Percentiles rank a stretch among this genome's conserved stretches.
phyloP scores from a whole-genome alignment of 1,140 invertebrate genomes.

The Drosophila teissieri region DNA sequence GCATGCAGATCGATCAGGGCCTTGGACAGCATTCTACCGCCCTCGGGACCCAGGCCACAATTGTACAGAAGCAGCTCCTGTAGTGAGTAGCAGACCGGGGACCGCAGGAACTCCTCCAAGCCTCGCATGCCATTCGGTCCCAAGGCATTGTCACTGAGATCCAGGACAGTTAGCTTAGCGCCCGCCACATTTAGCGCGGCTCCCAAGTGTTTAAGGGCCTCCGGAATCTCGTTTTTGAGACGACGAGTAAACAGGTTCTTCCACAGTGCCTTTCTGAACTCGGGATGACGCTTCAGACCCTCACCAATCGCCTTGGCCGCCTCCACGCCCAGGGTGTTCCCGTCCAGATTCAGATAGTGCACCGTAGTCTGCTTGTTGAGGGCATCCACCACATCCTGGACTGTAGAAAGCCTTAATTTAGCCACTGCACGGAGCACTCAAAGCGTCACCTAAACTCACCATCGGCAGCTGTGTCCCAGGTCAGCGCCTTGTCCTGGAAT shows the following conservation, averaged over 20 bases:
- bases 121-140: conserved; percentile 97
- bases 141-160: conserved; percentile 99
- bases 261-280: conserved; percentile 94
- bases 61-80: conserved; percentile 95
- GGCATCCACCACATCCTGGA: conserved; percentile 68
- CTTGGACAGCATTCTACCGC: conserved; percentile 93
- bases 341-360: conserved; percentile 91
- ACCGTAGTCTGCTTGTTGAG: conserved; percentile 58
- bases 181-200: conserved; percentile 92
- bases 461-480: conserved; percentile 69
- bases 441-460: conserved; percentile 49
- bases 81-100: conserved; percentile 92
- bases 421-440: background rate
- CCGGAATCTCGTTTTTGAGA: conserved; percentile 97
- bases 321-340: conserved; percentile 96
- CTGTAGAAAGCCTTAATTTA: conserved; percentile 25
- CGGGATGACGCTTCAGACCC: conserved; percentile 90
- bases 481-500: conserved; percentile 64
- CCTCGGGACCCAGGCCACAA: conserved; percentile 96
- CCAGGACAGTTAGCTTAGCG: conserved; percentile 93
- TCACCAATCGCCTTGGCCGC: conserved; percentile 94
- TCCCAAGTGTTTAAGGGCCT: conserved; percentile 90
- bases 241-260: conserved; percentile 98
- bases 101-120: conserved; percentile 93
- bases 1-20: conserved; percentile 91